Percentiles rank a stretch among this genome's conserved stretches.
These are phyloP conservation scores for Fregata magnificens DNA, from an alignment of 2,113 vertebrate species.

Conservation along the genomic window DNA sequence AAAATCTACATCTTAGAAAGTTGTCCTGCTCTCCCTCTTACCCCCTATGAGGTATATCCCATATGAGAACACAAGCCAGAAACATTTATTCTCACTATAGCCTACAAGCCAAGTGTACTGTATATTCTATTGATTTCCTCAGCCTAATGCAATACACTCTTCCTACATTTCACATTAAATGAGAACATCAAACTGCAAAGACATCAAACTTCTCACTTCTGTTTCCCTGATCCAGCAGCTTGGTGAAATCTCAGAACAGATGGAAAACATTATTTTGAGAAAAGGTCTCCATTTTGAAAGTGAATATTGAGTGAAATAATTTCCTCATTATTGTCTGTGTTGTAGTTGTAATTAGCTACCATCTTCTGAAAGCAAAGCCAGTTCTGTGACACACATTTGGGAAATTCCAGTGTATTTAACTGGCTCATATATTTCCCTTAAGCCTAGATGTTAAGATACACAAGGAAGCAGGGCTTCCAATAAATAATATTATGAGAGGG, in stretches of 20 bases:
- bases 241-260: background rate
- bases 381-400: background rate
- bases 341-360: background rate
- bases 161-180: background rate
- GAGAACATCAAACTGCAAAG: background rate
- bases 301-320: background rate
- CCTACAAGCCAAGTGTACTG: background rate
- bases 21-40: background rate
- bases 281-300: background rate
- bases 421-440: background rate
- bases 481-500: background rate
- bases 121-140: background rate
- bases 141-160: background rate
- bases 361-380: background rate
- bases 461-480: background rate
- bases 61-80: background rate
- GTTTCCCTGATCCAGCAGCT: background rate
- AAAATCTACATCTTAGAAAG: background rate
- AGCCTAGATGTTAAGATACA: background rate
- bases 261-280: background rate
- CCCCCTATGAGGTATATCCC: background rate
- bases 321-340: background rate
- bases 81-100: background rate
- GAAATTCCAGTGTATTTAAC: background rate
- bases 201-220: background rate